Evolutionary conservation across 2,888 invertebrate species (phyloP), one percentile per base, ranked within the genome.

Genomic region (Erpobdella octoculata): DNA sequence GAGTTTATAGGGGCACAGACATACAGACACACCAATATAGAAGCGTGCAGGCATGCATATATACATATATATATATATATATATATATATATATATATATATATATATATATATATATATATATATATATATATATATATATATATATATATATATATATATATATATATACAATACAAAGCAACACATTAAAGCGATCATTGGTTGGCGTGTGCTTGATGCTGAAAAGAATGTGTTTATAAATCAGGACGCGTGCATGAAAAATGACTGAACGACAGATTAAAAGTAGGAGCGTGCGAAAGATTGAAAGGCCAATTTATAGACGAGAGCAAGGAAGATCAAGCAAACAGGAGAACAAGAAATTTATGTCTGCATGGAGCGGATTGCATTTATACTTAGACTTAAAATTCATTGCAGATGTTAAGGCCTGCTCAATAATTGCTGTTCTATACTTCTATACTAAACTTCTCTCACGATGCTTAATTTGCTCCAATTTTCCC

Each of bases 281-380:
- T 31, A 62, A 35, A 33, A 33, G 62, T 33, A 62, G 62, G 62
- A 62, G 18, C 35, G 62, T 62, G 62, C 62, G 53, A 62, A 35
- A 62, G 62, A 62, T 62, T 62, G 35, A 62, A 62, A 62, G 62
- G 62, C 33, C 62, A 62, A 62, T 62, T 35, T 53, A 53, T 53
- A 53, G 53, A 53, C 53, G 53, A 53, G 28, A 8, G 53, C 6
- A 53, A 25, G n/a, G n/a, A n/a, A n/a, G n/a, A n/a, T n/a, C n/a
- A n/a, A 48, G 18, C 6, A 25, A 21, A 6, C n/a, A n/a, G 53
- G 53, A 53, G n/a, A 21, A 53, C 15, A 28, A n/a, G 21, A 53
- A 53, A 53, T 53, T 53, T n/a, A 53, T 53, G 53, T 53, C 18
- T 21, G 53, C 9, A 21, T n/a, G n/a, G n/a, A n/a, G 21, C 21